A percentile compares a stretch with the other conserved stretches of the same genome.
Evolutionary conservation across 2,113 vertebrate genomes (phyloP).

Genomic region (Microtus montanus): DNA sequence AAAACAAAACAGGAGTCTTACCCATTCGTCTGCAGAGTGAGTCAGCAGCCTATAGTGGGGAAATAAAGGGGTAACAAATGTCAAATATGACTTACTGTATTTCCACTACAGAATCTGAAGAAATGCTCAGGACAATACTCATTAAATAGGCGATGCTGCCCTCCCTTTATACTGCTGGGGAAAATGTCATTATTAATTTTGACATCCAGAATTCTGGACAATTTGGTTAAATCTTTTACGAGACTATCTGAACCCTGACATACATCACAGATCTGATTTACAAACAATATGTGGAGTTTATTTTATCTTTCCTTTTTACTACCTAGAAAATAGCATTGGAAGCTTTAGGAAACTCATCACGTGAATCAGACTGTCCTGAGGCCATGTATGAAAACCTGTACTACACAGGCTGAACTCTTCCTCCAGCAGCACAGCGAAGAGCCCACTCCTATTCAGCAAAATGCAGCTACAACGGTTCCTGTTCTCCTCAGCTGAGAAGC

Average conservation of each 20-base stretch:
- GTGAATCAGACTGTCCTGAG: background rate
- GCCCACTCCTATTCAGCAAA: background rate
- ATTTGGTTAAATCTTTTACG: background rate
- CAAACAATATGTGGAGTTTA: conserved; percentile 16
- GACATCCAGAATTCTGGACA: background rate
- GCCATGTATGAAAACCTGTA: background rate
- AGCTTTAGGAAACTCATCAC: background rate
- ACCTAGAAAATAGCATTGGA: conserved; percentile 1
- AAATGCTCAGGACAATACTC: background rate
- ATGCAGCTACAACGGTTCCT: background rate
- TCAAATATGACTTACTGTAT: background rate
- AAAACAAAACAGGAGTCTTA: conserved; percentile 34
- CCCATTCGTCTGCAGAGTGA: conserved; percentile 69
- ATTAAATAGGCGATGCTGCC: background rate
- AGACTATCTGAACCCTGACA: background rate
- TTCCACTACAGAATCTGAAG: background rate
- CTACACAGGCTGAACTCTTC: background rate
- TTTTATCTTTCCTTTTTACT: conserved; percentile 13
- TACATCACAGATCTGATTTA: conserved; percentile 1
- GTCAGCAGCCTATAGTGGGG: conserved; percentile 74
- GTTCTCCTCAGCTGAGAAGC: background rate
- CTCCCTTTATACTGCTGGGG: background rate
- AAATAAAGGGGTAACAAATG: conserved; percentile 59
- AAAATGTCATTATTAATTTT: background rate
- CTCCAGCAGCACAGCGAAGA: background rate